Evolutionary conservation across 2,888 invertebrate genomes (phyloP).

Genomic region (Ochropacha duplaris): DNA sequence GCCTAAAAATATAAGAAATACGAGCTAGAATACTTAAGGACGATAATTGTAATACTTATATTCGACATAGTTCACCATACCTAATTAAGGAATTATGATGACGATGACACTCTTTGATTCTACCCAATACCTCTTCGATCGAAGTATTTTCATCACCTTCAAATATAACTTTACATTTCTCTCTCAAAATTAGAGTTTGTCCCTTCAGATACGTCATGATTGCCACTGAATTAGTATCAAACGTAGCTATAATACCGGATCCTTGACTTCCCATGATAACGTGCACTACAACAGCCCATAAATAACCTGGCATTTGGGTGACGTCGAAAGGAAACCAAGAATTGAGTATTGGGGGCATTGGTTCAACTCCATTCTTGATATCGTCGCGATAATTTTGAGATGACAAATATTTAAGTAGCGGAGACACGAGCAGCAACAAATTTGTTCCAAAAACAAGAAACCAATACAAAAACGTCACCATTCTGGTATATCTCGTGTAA

Average conservation of each 20-base stretch:
- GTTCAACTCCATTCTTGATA: conserved; percentile 41
- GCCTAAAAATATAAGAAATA: conserved; percentile 37
- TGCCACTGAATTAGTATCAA: conserved; percentile 52
- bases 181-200: conserved; percentile 50
- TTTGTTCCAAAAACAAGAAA: conserved; percentile 43
- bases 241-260: conserved; percentile 47
- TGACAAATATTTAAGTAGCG: conserved; percentile 46
- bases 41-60: not conserved
- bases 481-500: conserved; percentile 53
- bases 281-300: conserved; percentile 43
- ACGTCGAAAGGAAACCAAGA: conserved; percentile 69
- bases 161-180: conserved; percentile 48
- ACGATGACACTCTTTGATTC: conserved; percentile 59
- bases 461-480: conserved; percentile 55
- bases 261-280: conserved; percentile 46
- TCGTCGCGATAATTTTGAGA: conserved; percentile 39
- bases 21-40: not conserved
- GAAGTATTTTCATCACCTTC: conserved; percentile 18
- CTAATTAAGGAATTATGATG: conserved; percentile 51
- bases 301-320: conserved; percentile 53
- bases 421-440: conserved; percentile 37
- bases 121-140: conserved; percentile 27
- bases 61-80: conserved; percentile 39
- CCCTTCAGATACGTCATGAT: conserved; percentile 64
- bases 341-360: conserved; percentile 54